Evolutionary conservation across 2,797 vertebrate species (phyloP).

Genomic region (Chaunax sp.): DNA sequence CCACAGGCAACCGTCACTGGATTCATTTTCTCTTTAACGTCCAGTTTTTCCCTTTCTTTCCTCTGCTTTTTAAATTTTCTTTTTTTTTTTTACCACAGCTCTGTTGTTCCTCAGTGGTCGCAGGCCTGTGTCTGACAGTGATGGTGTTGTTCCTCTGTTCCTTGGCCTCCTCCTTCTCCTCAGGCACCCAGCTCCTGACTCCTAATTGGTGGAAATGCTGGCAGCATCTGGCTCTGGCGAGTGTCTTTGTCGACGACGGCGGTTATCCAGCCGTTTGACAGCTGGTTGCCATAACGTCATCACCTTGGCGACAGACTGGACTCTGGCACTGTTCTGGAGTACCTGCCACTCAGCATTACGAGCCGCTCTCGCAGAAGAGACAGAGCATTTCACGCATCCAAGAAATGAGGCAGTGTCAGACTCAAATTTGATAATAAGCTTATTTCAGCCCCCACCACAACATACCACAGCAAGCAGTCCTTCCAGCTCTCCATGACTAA

Average conservation of each 20-base stretch:
- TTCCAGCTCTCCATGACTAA: conserved; percentile 61
- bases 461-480: conserved; percentile 50
- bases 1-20: conserved; percentile 48
- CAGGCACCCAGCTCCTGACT: conserved; percentile 60
- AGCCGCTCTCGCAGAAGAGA: conserved; percentile 75
- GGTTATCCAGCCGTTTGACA: conserved; percentile 71
- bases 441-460: conserved; percentile 71
- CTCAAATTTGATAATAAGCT: conserved; percentile 83
- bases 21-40: conserved; percentile 41
- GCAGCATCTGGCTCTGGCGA: conserved; percentile 76
- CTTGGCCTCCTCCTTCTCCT: conserved; percentile 52
- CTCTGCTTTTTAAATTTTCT: conserved; percentile 17
- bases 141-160: conserved; percentile 69
- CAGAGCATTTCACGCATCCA: conserved; percentile 76
- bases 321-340: conserved; percentile 72
- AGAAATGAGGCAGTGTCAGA: conserved; percentile 81
- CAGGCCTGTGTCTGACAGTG: conserved; percentile 64
- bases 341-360: conserved; percentile 83
- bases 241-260: conserved; percentile 61
- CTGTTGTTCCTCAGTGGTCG: conserved; percentile 68
- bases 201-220: conserved; percentile 82
- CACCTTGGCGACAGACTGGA: conserved; percentile 74
- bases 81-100: conserved; percentile 45
- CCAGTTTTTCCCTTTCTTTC: conserved; percentile 38
- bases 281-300: conserved; percentile 77